Evolutionary conservation across 1,140 invertebrate genomes (phyloP), one percentile per base, ranked within the genome.

Genomic region (Trachymyrmex septentrionalis): DNA sequence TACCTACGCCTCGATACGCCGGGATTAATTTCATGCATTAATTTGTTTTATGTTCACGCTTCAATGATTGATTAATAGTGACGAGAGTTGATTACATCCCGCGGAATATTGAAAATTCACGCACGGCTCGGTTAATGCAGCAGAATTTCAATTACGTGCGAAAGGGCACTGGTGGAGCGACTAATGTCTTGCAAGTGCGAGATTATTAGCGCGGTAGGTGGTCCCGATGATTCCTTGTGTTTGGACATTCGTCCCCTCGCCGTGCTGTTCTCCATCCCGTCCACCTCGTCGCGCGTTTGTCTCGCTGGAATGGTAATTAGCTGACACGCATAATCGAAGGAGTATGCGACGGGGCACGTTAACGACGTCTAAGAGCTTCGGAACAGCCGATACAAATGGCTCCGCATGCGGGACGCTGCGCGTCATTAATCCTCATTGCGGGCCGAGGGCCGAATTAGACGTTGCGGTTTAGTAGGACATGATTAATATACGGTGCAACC

Each of bases 351-450:
- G 64, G 14, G 48, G 34, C 57, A 84, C 85, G 86, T 92, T 90
- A 90, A 88, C 88, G 87, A 92, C 85, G 89, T 82, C 87, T 88
- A 86, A 90, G 88, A 91, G 88, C 84, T 87, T 91, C 78, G 88
- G 24, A 86, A 85, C 76, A 77, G 86, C 73, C 80, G 90, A 92
- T 92, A 93, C 90, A 91, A 94, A 93, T 93, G 92, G 87, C 86
- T 88, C 80, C 16, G 89, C 67, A 91, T 88, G 91, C 92, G 92
- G 91, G 90, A 92, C 64, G 81, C 87, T 86, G 66, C 59, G 86
- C 91, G 81, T 94, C 93, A 93, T 94, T 94, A 95, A 95, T 95
- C 91, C 92, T 94, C 91, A 94, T 94, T 93, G 93, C 90, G 85
- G 86, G 90, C 85, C 87, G 91, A 94, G 92, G 92, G 88, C 92